Conservation (phyloP, 1,140 invertebrate genomes). For the Drosophila tristis region DNA sequence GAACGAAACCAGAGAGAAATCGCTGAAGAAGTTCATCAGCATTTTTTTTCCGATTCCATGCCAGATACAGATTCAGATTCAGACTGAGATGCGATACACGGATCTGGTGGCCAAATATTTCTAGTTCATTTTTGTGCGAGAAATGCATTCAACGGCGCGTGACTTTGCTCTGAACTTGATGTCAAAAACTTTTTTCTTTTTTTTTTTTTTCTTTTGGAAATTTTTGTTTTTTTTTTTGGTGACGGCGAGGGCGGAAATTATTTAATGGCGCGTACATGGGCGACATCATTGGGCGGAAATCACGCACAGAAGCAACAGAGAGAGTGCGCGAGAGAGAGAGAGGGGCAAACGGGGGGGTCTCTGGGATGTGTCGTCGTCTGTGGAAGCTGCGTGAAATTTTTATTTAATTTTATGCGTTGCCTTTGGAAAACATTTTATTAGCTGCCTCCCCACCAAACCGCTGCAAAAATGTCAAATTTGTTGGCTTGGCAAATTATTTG, state of each 20-base stretch:
- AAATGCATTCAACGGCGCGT: constrained; percentile 69
- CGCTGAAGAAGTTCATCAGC: constrained; percentile 32
- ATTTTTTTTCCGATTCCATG: constrained; percentile 62
- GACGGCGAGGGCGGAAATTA: constrained; percentile 73
- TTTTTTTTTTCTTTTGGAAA: constrained; percentile 2
- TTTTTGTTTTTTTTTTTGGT: constrained; percentile 3
- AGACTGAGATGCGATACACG: constrained; percentile 47
- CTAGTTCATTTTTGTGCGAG: constrained; percentile 65
- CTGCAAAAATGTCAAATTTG: constrained; percentile 16
- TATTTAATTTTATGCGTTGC: constrained; percentile 57
- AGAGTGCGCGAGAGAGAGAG: no score
- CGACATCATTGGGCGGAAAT: constrained; percentile 68
- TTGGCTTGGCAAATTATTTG: constrained; percentile 52
- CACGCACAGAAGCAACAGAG: constrained; percentile 61
- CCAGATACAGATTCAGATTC: constrained; percentile 43
- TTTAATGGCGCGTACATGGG: constrained; percentile 80
- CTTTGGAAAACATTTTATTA: constrained; percentile 65
- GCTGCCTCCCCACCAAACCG: constrained; percentile 1
- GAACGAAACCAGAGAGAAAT: constrained; percentile 60
- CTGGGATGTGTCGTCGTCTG: constrained; percentile 28
- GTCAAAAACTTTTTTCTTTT: constrained; percentile 13
- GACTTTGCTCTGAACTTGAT: constrained; percentile 52
- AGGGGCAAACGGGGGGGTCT: no score
- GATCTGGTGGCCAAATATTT: constrained; percentile 52
- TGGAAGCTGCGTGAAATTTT: constrained; percentile 73